Evolutionary conservation across 2,113 vertebrate species (phyloP).

Genomic region (Nycticryphes semicollaris): DNA sequence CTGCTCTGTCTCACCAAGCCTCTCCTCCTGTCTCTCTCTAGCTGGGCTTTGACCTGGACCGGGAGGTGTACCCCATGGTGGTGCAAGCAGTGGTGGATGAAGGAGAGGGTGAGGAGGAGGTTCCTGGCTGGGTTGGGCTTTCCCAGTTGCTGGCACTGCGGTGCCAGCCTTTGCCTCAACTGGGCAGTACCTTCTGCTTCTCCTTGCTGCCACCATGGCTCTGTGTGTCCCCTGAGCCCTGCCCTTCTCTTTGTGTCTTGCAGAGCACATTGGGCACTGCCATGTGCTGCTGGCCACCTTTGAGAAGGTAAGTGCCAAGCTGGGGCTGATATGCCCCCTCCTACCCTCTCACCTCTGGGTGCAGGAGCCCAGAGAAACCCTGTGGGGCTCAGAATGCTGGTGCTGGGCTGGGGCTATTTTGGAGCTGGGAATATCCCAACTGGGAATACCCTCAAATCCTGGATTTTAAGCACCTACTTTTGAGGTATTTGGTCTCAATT

Average conservation of each 20-base stretch:
- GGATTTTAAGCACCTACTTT: background rate
- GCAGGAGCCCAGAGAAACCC: background rate
- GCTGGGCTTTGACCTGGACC: conserved; percentile 93
- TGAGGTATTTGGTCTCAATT: background rate
- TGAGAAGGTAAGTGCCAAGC: conserved; percentile 85
- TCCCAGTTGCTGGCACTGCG: background rate
- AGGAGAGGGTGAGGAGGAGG: conserved; percentile 79
- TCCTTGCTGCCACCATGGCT: accelerated
- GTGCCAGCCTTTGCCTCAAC: background rate
- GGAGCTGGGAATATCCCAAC: background rate
- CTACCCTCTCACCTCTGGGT: accelerated
- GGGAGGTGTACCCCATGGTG: conserved; percentile 94
- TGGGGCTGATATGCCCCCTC: background rate
- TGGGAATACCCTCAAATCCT: background rate
- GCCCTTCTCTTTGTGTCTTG: background rate
- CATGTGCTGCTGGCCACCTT: conserved; percentile 95
- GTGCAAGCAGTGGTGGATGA: conserved; percentile 94
- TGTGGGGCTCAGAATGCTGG: accelerated
- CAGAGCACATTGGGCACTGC: conserved; percentile 93
- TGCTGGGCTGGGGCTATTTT: background rate
- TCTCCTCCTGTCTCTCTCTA: conserved; percentile 49
- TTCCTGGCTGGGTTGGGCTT: background rate
- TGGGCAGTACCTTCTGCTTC: background rate
- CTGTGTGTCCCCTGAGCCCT: background rate
- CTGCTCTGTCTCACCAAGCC: background rate